Evolutionary conservation across 2,797 vertebrate species (phyloP), one percentile per base, ranked within the genome.

Genomic region (Pelodytes ibericus): DNA sequence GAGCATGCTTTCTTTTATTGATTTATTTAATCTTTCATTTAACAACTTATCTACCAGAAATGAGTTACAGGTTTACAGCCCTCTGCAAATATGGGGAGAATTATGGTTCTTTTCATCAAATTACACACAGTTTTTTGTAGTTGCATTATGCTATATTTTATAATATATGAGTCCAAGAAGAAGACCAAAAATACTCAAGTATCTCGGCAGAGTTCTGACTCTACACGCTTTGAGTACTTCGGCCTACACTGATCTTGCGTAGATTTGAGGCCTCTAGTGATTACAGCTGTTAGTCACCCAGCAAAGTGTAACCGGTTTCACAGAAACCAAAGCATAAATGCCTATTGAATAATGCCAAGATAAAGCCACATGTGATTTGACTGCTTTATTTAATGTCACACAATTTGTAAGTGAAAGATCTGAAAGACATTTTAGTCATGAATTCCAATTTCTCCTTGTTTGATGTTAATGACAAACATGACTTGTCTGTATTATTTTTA

Each of bases 1-100:
- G 44, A 13, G 11, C 2, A 49, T 16, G 44, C 13, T 26, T 25
- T 59, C 6, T 25, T 41, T 25, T 26, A 44, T 25, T 72, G 59
- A 72, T 72, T 61, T 61, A 62, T 60, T 27, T 27, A 62, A 22
- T 60, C 16, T 61, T 72, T 72, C 13, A 57, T 69, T 56, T 57
- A 69, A 31, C 5, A 69, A 47, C 20, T 31, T 56, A 57, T 24
- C 51, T 60, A 10, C 10, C 10, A 53, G 4, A 16, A 30, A 13
- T 9, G 58, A 57, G 20, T 36, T 11, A 56, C 15, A 33, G 51
- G 30, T 69, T 20, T 25, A 31, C 66, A 69, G 47, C 22, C n/a
- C 49, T 22, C 44, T 49, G 44, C 2, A 39, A 4, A 49, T 4
- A 2, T 15, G 44, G 44, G 36, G 1, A 13, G 1, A 1, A 2